Evolutionary conservation across 2,888 invertebrate genomes (phyloP).

Genomic region (Andrena haemorrhoa): DNA sequence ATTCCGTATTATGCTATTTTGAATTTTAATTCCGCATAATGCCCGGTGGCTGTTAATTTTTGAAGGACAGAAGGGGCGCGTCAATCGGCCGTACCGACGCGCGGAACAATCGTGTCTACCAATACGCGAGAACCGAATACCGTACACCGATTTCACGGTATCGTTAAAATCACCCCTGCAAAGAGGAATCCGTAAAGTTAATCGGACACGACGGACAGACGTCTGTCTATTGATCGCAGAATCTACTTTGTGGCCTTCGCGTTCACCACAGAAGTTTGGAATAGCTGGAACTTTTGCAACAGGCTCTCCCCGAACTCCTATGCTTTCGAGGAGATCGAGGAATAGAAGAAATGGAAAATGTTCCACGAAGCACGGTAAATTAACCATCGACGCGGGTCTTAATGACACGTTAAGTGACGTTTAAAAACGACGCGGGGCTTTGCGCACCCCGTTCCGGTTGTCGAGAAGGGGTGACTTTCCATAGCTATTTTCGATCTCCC

Average conservation of each 20-base stretch:
- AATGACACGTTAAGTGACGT: constrained; percentile 80
- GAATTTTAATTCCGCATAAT: constrained; percentile 48
- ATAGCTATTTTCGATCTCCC: constrained; percentile 71
- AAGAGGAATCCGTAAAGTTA: constrained; percentile 33
- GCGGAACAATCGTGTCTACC: constrained; percentile 12
- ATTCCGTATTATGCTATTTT: constrained; percentile 37
- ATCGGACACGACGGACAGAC: constrained; percentile 51
- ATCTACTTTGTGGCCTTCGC: neutral
- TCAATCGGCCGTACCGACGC: constrained; percentile 27
- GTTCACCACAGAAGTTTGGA: neutral
- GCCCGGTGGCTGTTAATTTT: constrained; percentile 43
- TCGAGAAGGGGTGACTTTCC: constrained; percentile 63
- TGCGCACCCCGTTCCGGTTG: constrained; percentile 50
- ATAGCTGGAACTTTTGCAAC: too few relatives aligned
- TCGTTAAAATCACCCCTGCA: constrained; percentile 21
- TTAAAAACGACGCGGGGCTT: constrained; percentile 67
- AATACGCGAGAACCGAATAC: neutral
- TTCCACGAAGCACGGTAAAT: constrained; percentile 47
- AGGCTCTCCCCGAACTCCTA: neutral
- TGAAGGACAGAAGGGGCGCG: constrained; percentile 42
- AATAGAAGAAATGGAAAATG: neutral
- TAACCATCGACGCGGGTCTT: constrained; percentile 63
- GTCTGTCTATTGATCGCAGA: constrained; percentile 12
- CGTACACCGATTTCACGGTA: constrained; percentile 25
- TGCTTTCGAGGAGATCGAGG: neutral